Base-by-base conservation (phyloP, 2,113 vertebrate species). In the Odontophorus gujanensis region DNA sequence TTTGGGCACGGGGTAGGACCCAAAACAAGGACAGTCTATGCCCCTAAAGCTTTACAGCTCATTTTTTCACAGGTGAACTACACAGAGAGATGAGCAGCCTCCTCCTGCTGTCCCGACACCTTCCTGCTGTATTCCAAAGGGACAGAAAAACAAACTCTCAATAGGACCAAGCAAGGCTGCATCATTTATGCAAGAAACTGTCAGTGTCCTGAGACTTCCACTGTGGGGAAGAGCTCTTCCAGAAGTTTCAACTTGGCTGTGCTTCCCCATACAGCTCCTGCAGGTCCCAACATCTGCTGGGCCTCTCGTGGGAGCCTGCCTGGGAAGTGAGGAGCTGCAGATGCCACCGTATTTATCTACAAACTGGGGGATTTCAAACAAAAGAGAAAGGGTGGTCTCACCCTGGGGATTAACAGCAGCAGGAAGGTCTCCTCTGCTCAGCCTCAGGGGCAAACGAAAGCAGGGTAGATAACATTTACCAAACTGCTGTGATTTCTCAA, bases 361-460 rank as follows among this genome's bases (percentile, higher is more conserved):
- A 85, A 87, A 57, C 43, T 59, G 0, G 0, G 63, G 47, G 62
- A 51, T 58, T 72, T 67, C 43, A 81, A 77, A 91, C 89, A 71
- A 71, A 94, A 63, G 89, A 87, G 48, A 57, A 95, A 87, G 75
- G 75, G 68, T 71, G 75, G 75, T 81, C 63, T 83, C 65, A 26
- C 78, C 47, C 75, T 20, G 2, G 7, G 78, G 50, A 89, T 69
- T 76, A 71, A 47, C 55, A 18, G 72, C 89, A 90, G 72, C 85
- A 75, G 87, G 87, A 81, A 95, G 81, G 75, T 82, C 85, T 34
- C 74, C 42, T 62, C 43, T 53, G n/a, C 79, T 42, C 2, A 7
- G 36, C 7, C 0, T 66, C 32, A 32, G 40, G 74, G 77, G 11
- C 5, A 1, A 47, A 63, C 45, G 22, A 81, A 77, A 71, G 80